Percentiles rank a stretch among this genome's conserved stretches.
phyloP scores from a whole-genome alignment of 2,113 vertebrate genomes.

The Raja brachyura region DNA sequence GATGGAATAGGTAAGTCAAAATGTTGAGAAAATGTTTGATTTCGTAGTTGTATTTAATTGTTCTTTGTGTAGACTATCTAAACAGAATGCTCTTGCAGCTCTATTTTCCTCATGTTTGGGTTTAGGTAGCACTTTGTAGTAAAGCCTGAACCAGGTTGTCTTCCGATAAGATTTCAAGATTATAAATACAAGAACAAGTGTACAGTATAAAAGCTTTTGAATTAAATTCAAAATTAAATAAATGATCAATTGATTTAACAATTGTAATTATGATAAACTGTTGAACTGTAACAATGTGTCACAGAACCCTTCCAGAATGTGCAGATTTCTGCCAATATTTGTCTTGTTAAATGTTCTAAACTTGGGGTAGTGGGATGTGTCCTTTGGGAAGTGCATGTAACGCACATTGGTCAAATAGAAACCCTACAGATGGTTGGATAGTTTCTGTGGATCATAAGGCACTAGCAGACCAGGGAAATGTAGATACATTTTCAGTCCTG shows the following conservation, averaged over 20 bases:
- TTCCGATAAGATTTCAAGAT: not conserved
- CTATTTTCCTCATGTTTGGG: not conserved
- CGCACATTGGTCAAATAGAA: not conserved
- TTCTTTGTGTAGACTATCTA: not conserved
- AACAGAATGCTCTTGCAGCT: not conserved
- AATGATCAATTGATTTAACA: not conserved
- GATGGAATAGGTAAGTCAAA: conserved; percentile 30
- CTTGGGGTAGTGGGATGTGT: not conserved
- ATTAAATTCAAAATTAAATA: not conserved
- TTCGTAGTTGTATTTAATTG: not conserved
- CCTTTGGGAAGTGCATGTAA: not conserved
- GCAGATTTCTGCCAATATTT: not conserved
- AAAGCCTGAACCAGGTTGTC: not conserved
- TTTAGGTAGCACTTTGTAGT: not conserved
- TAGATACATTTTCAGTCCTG: not conserved
- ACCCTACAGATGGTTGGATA: not conserved
- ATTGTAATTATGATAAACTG: not conserved
- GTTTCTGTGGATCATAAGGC: not conserved
- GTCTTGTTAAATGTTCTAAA: not conserved
- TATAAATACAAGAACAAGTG: not conserved
- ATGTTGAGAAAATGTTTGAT: not conserved
- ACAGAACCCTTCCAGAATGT: not conserved
- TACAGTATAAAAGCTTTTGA: not conserved
- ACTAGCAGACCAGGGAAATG: not conserved
- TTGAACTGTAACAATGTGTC: not conserved